Base-by-base conservation (phyloP, 2,888 invertebrate genomes). In the Orthosia gothica region DNA sequence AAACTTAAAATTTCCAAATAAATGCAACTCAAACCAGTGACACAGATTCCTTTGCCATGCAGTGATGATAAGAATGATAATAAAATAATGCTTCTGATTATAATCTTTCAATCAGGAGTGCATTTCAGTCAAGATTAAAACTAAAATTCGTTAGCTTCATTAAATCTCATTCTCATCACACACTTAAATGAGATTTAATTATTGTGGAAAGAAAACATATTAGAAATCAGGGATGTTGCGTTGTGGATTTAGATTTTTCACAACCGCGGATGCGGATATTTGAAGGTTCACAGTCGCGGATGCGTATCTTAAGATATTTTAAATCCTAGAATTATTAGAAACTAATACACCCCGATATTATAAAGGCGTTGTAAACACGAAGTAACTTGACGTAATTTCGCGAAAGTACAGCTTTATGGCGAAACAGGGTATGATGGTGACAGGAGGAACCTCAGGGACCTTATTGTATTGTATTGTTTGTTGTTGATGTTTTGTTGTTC, bases 1-100 rank as follows among this genome's bases (percentile, higher is more conserved):
- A 32, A 52, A n/a, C 2, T n/a, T 54, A n/a, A 5, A 5, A 58
- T 58, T 57, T 23, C 18, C 2, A 2, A 52, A 32, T 47, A 72
- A 74, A 52, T 59, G n/a, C 20, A 72, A 20, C 18, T 52, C 45
- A 59, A 72, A 18, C 9, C 16, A 20, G 5, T 72, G 58, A 72
- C 50, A 58, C 32, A 61, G n/a, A 72, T 62, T 73, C 73, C 26
- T 18, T 20, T 9, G 26, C n/a, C 9, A n/a, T 50, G 20, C 26
- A 45, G 16, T 61, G 72, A 20, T 47, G 32, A 70, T 70, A 70
- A 71, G 45, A 73, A 59, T 20, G 20, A 74, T 59, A 59, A 67
- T n/a, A n/a, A n/a, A n/a, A n/a, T n/a, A n/a, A n/a, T n/a, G n/a
- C n/a, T n/a, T n/a, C n/a, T n/a, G n/a, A 70, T 12, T 11, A 18